phyloP scores from a whole-genome alignment of 2,888 invertebrate genomes.

The Oscheius sp. region DNA sequence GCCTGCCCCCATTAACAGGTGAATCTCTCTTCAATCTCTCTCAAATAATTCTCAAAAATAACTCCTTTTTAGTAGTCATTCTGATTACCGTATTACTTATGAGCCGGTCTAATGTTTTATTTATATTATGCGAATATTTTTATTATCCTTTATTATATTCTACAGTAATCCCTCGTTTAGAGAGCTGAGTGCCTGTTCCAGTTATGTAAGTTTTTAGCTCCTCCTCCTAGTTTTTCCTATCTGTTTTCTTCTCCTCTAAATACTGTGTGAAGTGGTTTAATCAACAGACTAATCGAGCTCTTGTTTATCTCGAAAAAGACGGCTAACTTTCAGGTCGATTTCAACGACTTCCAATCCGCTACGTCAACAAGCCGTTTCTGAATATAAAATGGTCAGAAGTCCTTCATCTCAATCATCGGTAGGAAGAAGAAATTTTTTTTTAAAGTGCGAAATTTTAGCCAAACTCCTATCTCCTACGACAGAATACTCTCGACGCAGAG shows the following conservation, averaged over 20 bases:
- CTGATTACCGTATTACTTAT: slow-evolving; percentile 3
- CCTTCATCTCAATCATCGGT: slow-evolving; percentile 25
- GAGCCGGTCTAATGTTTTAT: background rate
- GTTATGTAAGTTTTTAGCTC: slow-evolving; percentile 3
- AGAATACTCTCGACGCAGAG: slow-evolving; percentile 10
- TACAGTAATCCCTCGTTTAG: slow-evolving; percentile 3
- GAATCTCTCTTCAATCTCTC: background rate
- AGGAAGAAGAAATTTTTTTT: background rate
- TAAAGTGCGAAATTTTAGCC: slow-evolving; percentile 7
- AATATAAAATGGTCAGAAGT: slow-evolving; percentile 12
- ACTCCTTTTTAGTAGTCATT: background rate
- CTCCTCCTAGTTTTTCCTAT: background rate
- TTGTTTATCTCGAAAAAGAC: background rate
- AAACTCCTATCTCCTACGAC: slow-evolving; percentile 8
- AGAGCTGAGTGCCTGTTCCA: slow-evolving; percentile 16
- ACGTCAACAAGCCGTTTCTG: slow-evolving; percentile 51
- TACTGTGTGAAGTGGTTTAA: slow-evolving; percentile 11
- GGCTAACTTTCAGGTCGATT: slow-evolving; percentile 44
- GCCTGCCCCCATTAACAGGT: slow-evolving; percentile 29
- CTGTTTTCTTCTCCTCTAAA: slow-evolving; percentile 6
- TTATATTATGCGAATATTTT: background rate
- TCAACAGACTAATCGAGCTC: slow-evolving; percentile 3
- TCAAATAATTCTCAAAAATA: background rate
- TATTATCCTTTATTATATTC: background rate
- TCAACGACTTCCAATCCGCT: slow-evolving; percentile 54